Conservation (phyloP, 2,888 invertebrate genomes). For the Drosophila infuscata region DNA sequence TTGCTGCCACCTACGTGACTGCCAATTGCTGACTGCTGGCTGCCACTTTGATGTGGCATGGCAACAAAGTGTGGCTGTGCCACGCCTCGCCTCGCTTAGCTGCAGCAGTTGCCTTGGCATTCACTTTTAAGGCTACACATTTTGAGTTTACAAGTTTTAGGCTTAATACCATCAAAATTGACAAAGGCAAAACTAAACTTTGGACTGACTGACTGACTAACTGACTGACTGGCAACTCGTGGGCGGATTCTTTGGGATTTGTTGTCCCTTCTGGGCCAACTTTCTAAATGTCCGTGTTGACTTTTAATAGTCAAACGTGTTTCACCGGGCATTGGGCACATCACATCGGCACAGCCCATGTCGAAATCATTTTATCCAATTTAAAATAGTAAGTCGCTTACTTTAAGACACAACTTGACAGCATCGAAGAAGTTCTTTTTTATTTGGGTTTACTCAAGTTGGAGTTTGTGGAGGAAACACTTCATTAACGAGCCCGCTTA, state of each 20-base stretch:
- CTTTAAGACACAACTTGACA: not conserved
- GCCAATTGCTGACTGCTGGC: slow-evolving; percentile 12
- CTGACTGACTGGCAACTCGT: slow-evolving; percentile 16
- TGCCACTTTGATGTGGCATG: slow-evolving; percentile 50
- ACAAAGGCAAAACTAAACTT: slow-evolving; percentile 46
- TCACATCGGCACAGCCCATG: slow-evolving; percentile 3
- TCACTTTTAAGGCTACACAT: slow-evolving; percentile 20
- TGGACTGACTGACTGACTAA: slow-evolving; percentile 7
- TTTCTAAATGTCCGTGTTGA: slow-evolving; percentile 17
- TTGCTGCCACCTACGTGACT: slow-evolving; percentile 59
- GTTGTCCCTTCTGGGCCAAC: slow-evolving; percentile 8
- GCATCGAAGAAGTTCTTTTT: not conserved
- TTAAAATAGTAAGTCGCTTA: not conserved
- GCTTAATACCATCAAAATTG: slow-evolving; percentile 52
- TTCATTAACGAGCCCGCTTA: not conserved
- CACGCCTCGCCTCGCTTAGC: slow-evolving; percentile 16
- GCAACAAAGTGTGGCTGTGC: slow-evolving; percentile 32
- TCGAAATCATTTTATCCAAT: slow-evolving; percentile 6
- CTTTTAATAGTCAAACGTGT: slow-evolving; percentile 12
- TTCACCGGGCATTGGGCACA: not conserved
- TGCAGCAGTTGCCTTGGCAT: slow-evolving; percentile 33
- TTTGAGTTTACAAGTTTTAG: slow-evolving; percentile 36
- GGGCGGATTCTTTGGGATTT: slow-evolving; percentile 4
- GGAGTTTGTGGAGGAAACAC: not conserved
- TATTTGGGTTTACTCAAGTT: not conserved